Evolutionary conservation across 2,113 vertebrate species (phyloP).

Genomic region (Micronycteris hirsuta): DNA sequence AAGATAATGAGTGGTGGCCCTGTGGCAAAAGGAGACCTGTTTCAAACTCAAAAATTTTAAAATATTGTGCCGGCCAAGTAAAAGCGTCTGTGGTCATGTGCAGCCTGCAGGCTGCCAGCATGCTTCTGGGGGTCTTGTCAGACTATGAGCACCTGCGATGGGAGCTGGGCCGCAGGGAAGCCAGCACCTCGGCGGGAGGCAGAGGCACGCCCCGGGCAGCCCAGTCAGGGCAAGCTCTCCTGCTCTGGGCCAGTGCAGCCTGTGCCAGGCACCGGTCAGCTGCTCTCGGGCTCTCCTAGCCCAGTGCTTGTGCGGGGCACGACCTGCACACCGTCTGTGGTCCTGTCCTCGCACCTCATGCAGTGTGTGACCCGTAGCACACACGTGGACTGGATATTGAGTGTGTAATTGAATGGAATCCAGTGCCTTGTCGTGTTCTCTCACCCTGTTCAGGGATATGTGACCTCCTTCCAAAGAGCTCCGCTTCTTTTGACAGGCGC

Average conservation of each 20-base stretch:
- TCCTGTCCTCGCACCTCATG: not conserved
- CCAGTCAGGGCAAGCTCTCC: too few relatives aligned
- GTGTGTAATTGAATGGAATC: not conserved
- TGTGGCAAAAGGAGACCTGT: not conserved
- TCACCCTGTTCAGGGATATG: not conserved
- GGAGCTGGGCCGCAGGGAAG: not conserved
- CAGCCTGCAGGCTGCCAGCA: not conserved
- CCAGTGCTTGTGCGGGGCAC: fast-evolving
- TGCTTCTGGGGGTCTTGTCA: not conserved
- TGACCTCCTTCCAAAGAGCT: not conserved
- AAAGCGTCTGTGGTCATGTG: not conserved
- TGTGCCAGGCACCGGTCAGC: not conserved
- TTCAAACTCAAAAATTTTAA: not conserved
- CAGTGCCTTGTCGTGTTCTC: not conserved
- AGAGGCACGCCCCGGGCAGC: not conserved
- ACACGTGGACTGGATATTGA: not conserved
- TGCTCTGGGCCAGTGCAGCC: not conserved
- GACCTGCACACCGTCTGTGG: not conserved
- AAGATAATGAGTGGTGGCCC: not conserved
- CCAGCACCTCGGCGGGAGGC: too few relatives aligned
- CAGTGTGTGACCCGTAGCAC: not conserved
- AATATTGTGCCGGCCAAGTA: not conserved
- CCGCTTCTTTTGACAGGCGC: not conserved
- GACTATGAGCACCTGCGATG: fast-evolving
- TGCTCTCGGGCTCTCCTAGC: not conserved